Conservation (phyloP, 2,113 vertebrate genomes). For the Lepus europaeus region DNA sequence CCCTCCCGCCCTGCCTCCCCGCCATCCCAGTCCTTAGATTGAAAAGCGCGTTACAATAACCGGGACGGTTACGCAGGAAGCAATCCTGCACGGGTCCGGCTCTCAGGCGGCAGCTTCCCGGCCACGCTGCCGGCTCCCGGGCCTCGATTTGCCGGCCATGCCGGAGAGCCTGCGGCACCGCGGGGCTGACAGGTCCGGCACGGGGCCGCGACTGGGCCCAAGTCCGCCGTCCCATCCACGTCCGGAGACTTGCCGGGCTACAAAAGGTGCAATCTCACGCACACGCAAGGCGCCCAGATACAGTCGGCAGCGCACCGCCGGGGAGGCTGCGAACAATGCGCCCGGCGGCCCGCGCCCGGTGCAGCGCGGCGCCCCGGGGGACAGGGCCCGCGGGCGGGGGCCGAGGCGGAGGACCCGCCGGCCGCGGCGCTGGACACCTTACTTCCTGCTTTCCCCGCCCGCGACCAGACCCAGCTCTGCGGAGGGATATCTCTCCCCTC, state of each 20-base stretch:
- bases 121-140: slow-evolving; percentile 66
- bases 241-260: slow-evolving; percentile 51
- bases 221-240: slow-evolving; percentile 49
- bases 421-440: slow-evolving; percentile 84
- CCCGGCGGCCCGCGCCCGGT: slow-evolving; percentile 46
- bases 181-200: slow-evolving; percentile 74
- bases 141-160: slow-evolving; percentile 54
- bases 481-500: slow-evolving; percentile 86
- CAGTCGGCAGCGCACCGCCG: slow-evolving; percentile 31
- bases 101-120: slow-evolving; percentile 71
- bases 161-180: slow-evolving; percentile 43
- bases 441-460: slow-evolving; percentile 89
- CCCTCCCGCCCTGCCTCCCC: too few species aligned
- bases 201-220: background rate
- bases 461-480: slow-evolving; percentile 86
- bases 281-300: slow-evolving; percentile 59
- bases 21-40: slow-evolving; percentile 29
- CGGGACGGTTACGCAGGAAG: slow-evolving; percentile 77
- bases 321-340: slow-evolving; percentile 75
- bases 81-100: slow-evolving; percentile 73
- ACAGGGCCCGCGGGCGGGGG: slow-evolving; percentile 75
- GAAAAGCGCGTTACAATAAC: slow-evolving; percentile 72
- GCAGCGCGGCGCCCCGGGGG: slow-evolving; percentile 68
- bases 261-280: slow-evolving; percentile 80
- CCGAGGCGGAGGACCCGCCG: slow-evolving; percentile 62